Base-by-base conservation (phyloP, 37 sponge, comb jelly and placozoan species). In the Halisarca cf. caerulea region DNA sequence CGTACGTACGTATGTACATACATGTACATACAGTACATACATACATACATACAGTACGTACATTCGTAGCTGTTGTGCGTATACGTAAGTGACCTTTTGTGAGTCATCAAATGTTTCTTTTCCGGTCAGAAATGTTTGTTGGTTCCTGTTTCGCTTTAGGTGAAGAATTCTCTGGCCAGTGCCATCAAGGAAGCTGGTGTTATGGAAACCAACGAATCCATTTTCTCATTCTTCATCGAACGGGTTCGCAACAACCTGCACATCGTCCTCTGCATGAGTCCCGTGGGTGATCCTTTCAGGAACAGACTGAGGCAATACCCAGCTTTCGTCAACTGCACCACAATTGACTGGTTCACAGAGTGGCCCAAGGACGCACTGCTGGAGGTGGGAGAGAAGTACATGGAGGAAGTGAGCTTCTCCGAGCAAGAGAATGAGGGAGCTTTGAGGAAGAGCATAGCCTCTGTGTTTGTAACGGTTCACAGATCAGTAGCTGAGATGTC, bases 301-400 rank as follows among this genome's bases (percentile, higher is more conserved):
- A 93, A 96, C 84, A 91, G 99, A 24, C 60, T 99, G 54, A 91
- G 99, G 15, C 91, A 91, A 94, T 99, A 90, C 83, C 99, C 99
- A 2, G 97, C 97, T 34, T 95, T 96, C 83, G 95, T 96, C 43
- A 99, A 95, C 94, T 99, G 99, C 80, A 99, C 99, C 25, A 99
- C 99, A 34, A 99, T 99, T 35, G 99, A 99, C 88, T 96, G 97
- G 99, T 99, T 99, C 79, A 84, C 82, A 24, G 95, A 99, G 86
- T 99, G 99, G 99, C 99, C 99, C 23, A 93, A 86, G 43, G 99
- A 99, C 59, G 99, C 99, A 78, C 91, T 99, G 47, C 81, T 92
- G 73, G 99, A 99, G 58, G 99, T 99, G 68, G 97, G 97, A 0
- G 92, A 95, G 84, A 86, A 90, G 66, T 95, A 93, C 82, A 81